Percentiles rank a stretch among this genome's conserved stretches.
Conservation (phyloP, 2,797 vertebrate genomes). For the Micromesistius poutassou region DNA sequence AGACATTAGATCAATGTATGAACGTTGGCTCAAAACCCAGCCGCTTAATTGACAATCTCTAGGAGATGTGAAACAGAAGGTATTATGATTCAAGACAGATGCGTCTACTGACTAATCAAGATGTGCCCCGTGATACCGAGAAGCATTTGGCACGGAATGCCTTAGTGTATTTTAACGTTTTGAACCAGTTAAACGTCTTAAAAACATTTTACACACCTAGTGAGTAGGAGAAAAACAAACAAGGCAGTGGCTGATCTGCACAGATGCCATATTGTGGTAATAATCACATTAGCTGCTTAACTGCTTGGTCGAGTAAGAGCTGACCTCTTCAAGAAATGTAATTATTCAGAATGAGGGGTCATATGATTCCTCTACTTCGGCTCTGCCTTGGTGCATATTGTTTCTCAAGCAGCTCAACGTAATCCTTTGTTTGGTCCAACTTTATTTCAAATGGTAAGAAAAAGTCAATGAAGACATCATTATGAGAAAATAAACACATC, state of each 20-base stretch:
- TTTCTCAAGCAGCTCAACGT: slow-evolving; percentile 13
- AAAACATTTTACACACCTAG: slow-evolving; percentile 2
- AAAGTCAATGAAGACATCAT: not conserved
- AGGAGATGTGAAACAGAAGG: not conserved
- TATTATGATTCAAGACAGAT: not conserved
- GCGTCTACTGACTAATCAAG: not conserved
- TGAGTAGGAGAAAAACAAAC: slow-evolving; percentile 17
- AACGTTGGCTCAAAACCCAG: not conserved
- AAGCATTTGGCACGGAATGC: not conserved
- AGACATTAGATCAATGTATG: not conserved
- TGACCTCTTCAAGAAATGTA: slow-evolving; percentile 63
- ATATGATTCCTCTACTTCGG: slow-evolving; percentile 61
- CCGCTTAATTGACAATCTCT: not conserved
- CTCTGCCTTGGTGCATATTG: not conserved
- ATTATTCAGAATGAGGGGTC: slow-evolving; percentile 61
- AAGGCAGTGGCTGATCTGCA: slow-evolving; percentile 40
- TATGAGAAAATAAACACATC: not conserved
- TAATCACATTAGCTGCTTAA: slow-evolving; percentile 75
- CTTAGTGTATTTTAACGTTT: not conserved
- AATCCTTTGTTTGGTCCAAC: not conserved
- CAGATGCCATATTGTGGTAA: slow-evolving; percentile 67
- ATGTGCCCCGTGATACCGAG: not conserved
- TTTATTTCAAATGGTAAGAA: not conserved
- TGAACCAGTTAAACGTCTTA: not conserved
- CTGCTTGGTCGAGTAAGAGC: slow-evolving; percentile 58